Percentiles rank a stretch among this genome's conserved stretches.
phyloP scores from a whole-genome alignment of 2,113 vertebrate genomes.

The Tyto alba region DNA sequence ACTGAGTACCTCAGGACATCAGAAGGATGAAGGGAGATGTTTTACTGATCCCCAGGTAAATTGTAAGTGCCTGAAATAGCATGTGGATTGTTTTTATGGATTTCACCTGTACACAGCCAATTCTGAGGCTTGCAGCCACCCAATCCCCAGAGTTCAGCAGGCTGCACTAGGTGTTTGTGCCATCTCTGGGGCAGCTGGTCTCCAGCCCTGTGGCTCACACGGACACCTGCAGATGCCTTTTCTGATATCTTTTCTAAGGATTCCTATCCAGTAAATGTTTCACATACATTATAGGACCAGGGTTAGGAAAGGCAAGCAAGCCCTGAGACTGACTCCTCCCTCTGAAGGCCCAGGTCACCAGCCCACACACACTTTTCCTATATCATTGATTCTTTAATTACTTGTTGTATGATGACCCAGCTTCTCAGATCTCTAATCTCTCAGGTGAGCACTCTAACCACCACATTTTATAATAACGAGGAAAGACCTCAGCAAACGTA shows the following conservation, averaged over 20 bases:
- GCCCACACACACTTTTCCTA: background rate
- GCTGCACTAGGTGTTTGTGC: background rate
- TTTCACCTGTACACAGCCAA: background rate
- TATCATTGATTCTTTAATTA: background rate
- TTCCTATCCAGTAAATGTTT: background rate
- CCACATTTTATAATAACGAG: background rate
- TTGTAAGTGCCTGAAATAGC: background rate
- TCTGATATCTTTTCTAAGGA: background rate
- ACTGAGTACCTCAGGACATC: background rate
- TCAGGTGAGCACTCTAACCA: background rate
- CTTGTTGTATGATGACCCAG: background rate
- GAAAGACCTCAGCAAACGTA: background rate
- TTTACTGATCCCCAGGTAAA: background rate
- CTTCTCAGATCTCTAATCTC: background rate
- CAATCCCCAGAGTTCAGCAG: background rate
- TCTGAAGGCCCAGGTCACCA: background rate
- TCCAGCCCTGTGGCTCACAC: background rate
- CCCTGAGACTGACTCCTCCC: background rate
- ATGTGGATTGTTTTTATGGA: background rate
- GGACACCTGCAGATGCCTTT: background rate
- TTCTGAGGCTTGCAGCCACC: background rate
- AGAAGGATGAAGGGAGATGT: background rate
- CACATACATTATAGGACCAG: background rate
- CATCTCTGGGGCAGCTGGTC: background rate
- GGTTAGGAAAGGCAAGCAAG: background rate